Percentiles rank a stretch among this genome's conserved stretches.
phyloP scores from a whole-genome alignment of 2,888 invertebrate species.

The Drosophila macrospina region DNA sequence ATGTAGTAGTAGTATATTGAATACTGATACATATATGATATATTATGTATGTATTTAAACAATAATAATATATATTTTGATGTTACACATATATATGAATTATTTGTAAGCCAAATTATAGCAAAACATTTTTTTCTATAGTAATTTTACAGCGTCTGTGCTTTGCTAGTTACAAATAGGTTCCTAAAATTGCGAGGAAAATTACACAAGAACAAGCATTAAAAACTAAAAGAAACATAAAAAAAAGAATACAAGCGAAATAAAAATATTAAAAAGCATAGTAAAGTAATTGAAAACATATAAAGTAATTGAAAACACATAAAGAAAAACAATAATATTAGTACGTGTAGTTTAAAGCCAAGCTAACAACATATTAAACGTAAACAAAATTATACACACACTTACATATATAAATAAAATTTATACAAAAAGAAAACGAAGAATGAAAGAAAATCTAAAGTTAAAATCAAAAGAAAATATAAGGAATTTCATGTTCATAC shows the following conservation, averaged over 20 bases:
- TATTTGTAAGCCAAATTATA: constrained; percentile 75
- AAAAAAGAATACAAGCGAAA: constrained; percentile 5
- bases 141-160: constrained; percentile 66
- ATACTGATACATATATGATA: constrained; percentile 19
- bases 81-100: constrained; percentile 74
- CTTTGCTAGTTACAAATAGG: constrained; percentile 78
- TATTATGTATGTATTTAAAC: constrained; percentile 35
- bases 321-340: constrained; percentile 68
- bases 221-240: constrained; percentile 9
- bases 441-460: constrained; percentile 1
- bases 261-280: constrained; percentile 34
- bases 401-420: constrained; percentile 52
- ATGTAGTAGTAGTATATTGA: constrained; percentile 26
- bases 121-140: constrained; percentile 69
- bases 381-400: constrained; percentile 52
- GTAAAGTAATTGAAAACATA: constrained; percentile 43
- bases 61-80: constrained; percentile 65
- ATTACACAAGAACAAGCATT: constrained; percentile 31
- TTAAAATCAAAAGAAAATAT: constrained; percentile 21
- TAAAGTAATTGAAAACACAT: too few relatives aligned
- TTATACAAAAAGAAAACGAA: constrained; percentile 28
- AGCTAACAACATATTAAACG: constrained; percentile 68
- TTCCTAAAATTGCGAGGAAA: constrained; percentile 61
- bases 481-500: constrained; percentile 41
- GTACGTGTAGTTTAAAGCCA: constrained; percentile 70